Conservation (phyloP, 2,113 vertebrate genomes). For the Heteronetta atricapilla region DNA sequence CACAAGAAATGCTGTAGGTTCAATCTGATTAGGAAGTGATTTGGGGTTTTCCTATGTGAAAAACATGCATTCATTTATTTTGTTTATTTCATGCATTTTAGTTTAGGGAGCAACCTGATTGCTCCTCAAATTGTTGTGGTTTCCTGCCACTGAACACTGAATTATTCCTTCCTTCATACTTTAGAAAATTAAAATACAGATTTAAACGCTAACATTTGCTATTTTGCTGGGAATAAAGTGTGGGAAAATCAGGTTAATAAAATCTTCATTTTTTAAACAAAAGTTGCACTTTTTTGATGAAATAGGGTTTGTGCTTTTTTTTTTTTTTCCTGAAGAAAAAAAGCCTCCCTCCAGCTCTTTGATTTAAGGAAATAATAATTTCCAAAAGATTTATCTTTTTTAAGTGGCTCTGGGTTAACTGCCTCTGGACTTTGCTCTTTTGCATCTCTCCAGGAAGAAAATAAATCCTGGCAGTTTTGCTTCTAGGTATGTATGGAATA, state of each 20-base stretch:
- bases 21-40: neutral
- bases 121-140: constrained; percentile 22
- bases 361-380: neutral
- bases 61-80: neutral
- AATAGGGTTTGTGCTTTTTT: neutral
- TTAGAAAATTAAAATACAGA: constrained; percentile 30
- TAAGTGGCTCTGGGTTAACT: neutral
- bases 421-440: constrained; percentile 16
- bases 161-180: constrained; percentile 31
- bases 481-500: neutral
- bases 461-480: constrained; percentile 34
- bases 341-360: neutral
- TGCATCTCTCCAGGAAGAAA: constrained; percentile 30
- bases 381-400: constrained; percentile 21
- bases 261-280: neutral
- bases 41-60: neutral
- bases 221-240: neutral
- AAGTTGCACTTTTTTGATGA: neutral
- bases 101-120: neutral
- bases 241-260: neutral
- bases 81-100: neutral
- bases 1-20: neutral
- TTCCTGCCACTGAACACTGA: neutral
- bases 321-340: neutral
- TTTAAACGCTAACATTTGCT: neutral